Base-by-base conservation (phyloP, 2,797 vertebrate species). In the Sorex maritimensis region DNA sequence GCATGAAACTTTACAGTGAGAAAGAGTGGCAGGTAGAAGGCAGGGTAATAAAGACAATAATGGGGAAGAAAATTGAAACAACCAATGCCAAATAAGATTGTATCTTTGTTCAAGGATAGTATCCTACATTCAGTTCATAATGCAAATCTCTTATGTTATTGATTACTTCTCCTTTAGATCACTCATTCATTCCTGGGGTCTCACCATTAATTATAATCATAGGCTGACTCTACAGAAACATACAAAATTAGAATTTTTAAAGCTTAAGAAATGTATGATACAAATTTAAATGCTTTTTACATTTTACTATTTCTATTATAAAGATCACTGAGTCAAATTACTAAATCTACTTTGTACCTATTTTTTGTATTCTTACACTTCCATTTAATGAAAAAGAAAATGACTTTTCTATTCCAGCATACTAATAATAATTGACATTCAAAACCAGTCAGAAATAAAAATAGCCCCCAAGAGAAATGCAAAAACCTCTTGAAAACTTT, bases 301-400 rank as follows among this genome's bases (percentile, higher is more conserved):
- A 49, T 58, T 79, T 82, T 69, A 73, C 52, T 73, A 81, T 77
- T 81, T 93, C 26, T 89, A 38, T 28, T 41, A 80, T 94, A 83
- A 89, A 93, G 78, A 65, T 82, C 12, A 52, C 23, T 55, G 17
- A 67, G 9, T 86, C 26, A 72, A 69, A 92, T 7, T 34, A 84
- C 65, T 80, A n/a, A 93, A 65, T 83, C 30, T 87, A 30, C 87
- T 80, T 75, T 92, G 61, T 26, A 24, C 30, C 58, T 52, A 55
- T 74, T 85, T 81, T 44, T n/a, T 82, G 23, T 63, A 17, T 65
- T 80, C 46, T 83, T 28, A 87, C 23, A n/a, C 14, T 0, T 88
- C 81, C 26, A 26, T 44, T 86, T 69, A 49, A 52, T 34, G 41
- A 72, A 87, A 68, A 93, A 67, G 86, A 49, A 61, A 28, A 13